Conservation (phyloP, 2,888 invertebrate genomes). For the Dolichopus griseipennis region DNA sequence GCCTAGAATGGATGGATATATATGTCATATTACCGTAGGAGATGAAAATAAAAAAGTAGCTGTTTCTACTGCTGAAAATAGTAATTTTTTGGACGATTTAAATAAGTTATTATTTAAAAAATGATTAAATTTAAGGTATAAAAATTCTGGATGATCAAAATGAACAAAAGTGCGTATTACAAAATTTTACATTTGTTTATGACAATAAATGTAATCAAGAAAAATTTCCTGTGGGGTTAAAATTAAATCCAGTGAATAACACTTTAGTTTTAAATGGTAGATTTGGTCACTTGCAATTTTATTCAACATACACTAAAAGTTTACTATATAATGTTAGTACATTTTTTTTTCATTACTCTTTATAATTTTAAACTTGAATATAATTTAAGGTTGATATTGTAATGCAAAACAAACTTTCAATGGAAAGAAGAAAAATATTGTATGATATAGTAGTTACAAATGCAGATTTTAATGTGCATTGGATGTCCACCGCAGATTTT, state of each 20-base stretch:
- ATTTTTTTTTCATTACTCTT: constrained; percentile 5
- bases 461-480: constrained; percentile 58
- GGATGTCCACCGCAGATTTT: constrained; percentile 66
- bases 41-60: constrained; percentile 55
- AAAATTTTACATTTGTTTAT: constrained; percentile 57
- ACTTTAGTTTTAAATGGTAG: constrained; percentile 62
- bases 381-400: constrained; percentile 59
- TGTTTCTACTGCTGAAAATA: constrained; percentile 62
- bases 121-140: constrained; percentile 35
- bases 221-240: constrained; percentile 40
- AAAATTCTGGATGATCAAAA: constrained; percentile 49
- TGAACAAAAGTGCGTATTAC: constrained; percentile 50
- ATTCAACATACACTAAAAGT: constrained; percentile 53
- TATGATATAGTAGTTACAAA: constrained; percentile 57
- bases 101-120: neutral
- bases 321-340: constrained; percentile 61
- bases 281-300: constrained; percentile 67
- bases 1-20: constrained; percentile 61
- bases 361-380: constrained; percentile 9
- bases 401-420: constrained; percentile 58
- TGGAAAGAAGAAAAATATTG: constrained; percentile 51
- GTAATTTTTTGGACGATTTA: constrained; percentile 27
- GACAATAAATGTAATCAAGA: constrained; percentile 43
- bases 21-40: constrained; percentile 55
- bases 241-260: constrained; percentile 55